Base-by-base conservation (phyloP, 2,113 vertebrate species). In the Nycticryphes semicollaris region DNA sequence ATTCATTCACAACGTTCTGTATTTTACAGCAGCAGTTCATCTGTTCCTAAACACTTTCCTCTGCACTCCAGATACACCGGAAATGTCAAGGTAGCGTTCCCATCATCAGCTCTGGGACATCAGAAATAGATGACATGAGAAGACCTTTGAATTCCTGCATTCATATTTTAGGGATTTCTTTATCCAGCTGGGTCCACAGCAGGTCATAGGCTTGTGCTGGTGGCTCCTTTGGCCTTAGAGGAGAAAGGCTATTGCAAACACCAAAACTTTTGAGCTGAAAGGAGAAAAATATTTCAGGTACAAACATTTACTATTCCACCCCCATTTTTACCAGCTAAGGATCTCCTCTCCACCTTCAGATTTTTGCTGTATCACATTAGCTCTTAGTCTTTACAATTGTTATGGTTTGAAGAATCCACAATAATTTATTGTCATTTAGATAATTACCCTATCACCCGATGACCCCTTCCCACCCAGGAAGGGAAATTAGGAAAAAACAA, bases 61-160 rank as follows among this genome's bases (percentile, higher is more conserved):
- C n/a, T 74, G 24, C 3, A 1, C 8, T 47, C 70, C 70, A 85
- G 59, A 48, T 72, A 60, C 0, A 7, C 77, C 0, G 0, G 77
- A 68, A 87, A 69, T 33, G 57, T 16, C 62, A 80, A 94, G 87
- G 89, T 96, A 50, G 31, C 0, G 0, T 91, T 95, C 87, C 90
- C 87, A 93, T 53, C 1, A 0, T 15, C 6, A 5, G 60, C 87
- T 51, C 67, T 47, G 17, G 74, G 73, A 84, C 10, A 7, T 47
- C 77, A 82, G 74, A 89, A 96, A 95, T 72, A 68, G 78, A 81
- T 93, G 94, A 87, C 78, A 94, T 0, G 0, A 69, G 27, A 60
- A 72, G 90, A 89, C 77, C 74, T 35, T 51, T 4, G 1, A 84
- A 94, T 88, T 94, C 88, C 88, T 80, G 41, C 1, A 0, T 64